phyloP scores from a whole-genome alignment of 2,113 vertebrate genomes.

The Petrocephalus zakoni region DNA sequence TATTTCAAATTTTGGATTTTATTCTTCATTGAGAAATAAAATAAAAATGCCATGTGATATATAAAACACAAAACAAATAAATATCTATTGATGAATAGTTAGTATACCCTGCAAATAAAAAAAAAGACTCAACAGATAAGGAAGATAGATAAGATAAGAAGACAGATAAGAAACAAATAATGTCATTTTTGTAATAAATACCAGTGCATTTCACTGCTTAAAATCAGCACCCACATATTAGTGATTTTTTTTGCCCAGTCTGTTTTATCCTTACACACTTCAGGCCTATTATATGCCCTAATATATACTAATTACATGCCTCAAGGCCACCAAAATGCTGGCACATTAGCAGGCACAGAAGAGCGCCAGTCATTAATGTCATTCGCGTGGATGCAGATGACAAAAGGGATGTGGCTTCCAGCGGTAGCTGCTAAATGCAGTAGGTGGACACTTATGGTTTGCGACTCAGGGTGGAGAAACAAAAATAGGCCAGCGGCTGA shows the following conservation, averaged over 20 bases:
- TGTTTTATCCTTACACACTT: background rate
- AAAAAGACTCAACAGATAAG: background rate
- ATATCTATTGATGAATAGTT: background rate
- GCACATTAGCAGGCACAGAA: background rate
- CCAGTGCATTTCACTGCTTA: background rate
- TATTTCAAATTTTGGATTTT: background rate
- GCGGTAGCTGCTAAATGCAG: background rate
- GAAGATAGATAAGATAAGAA: too few relatives aligned
- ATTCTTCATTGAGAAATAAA: background rate
- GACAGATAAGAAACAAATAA: too few relatives aligned
- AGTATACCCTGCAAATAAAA: background rate
- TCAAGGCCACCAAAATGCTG: background rate
- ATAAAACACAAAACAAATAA: background rate
- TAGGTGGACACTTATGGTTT: background rate
- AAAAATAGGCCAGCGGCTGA: background rate
- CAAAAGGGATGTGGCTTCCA: background rate
- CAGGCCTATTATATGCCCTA: conserved; percentile 1
- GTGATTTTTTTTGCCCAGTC: background rate
- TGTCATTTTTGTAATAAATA: background rate
- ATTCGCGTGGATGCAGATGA: background rate
- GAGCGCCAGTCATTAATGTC: background rate
- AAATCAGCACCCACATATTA: background rate
- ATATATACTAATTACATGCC: background rate
- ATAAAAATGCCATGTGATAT: background rate
- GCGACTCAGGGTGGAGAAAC: background rate